Conservation (phyloP, 2,113 vertebrate genomes). For the Gasterosteus nipponicus region DNA sequence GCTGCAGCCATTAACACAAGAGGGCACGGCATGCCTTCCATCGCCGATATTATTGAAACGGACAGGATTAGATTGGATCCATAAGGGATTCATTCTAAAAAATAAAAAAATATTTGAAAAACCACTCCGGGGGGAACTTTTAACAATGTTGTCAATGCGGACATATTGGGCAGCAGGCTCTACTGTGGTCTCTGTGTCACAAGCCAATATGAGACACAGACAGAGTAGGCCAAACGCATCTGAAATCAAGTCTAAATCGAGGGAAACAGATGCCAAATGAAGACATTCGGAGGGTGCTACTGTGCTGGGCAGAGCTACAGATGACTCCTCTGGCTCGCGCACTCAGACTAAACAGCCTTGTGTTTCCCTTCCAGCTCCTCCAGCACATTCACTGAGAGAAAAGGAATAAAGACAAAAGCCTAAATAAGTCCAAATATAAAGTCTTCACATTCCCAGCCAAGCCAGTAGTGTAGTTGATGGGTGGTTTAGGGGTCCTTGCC, state of each 20-base stretch:
- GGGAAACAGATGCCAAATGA: conserved; percentile 79
- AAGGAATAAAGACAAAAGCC: conserved; percentile 75
- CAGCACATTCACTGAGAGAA: conserved; percentile 64
- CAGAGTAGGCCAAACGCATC: conserved; percentile 62
- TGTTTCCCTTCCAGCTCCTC: conserved; percentile 74
- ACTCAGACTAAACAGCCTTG: conserved; percentile 77
- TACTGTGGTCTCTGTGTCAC: conserved; percentile 40
- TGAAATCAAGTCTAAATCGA: conserved; percentile 71
- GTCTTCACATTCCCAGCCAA: conserved; percentile 81
- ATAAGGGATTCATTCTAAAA: conserved; percentile 73
- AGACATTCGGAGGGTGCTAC: conserved; percentile 80
- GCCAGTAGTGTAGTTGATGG: conserved; percentile 81
- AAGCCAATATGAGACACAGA: conserved; percentile 64
- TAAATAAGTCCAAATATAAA: conserved; percentile 80
- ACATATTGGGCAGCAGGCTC: conserved; percentile 40
- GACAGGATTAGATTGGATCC: conserved; percentile 73
- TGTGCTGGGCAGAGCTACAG: conserved; percentile 78
- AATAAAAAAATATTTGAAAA: not conserved
- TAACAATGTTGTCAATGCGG: conserved; percentile 42
- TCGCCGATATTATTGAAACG: conserved; percentile 75
- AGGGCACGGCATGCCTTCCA: conserved; percentile 71
- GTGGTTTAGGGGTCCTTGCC: conserved; percentile 80
- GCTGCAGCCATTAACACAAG: conserved; percentile 76
- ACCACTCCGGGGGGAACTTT: conserved; percentile 44
- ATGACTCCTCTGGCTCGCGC: conserved; percentile 73